Evolutionary conservation across 64 coral and sea anemone genomes (phyloP).

Genomic region (Orbicella faveolata): DNA sequence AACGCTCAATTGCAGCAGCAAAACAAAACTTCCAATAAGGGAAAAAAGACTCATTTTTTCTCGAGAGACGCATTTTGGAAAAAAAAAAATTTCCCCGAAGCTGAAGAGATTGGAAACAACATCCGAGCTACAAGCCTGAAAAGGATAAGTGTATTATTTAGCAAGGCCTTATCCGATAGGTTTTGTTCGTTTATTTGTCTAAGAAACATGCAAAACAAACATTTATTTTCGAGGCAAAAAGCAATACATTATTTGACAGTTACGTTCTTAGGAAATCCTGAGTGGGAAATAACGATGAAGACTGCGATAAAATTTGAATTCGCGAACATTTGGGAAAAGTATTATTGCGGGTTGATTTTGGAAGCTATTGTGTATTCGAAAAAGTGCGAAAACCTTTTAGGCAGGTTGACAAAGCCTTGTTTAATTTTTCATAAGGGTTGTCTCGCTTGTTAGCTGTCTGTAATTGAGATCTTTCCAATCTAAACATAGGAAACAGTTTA

Average conservation of each 20-base stretch:
- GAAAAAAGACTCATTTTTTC: neutral
- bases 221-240: neutral
- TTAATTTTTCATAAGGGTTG: slow-evolving; percentile 43
- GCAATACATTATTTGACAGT: neutral
- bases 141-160: neutral
- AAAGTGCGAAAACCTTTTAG: neutral
- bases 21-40: neutral
- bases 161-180: neutral
- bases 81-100: neutral
- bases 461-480: slow-evolving; percentile 41
- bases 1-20: neutral
- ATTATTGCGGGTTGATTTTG: neutral
- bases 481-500: slow-evolving; percentile 22
- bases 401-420: neutral
- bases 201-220: slow-evolving; percentile 9
- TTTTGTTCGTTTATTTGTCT: slow-evolving; percentile 11
- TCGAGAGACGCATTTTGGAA: neutral
- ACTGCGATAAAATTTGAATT: neutral
- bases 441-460: slow-evolving; percentile 28
- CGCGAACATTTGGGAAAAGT: neutral
- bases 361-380: neutral
- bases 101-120: neutral
- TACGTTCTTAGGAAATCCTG: neutral
- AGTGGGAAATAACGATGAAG: neutral
- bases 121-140: neutral